A percentile compares a stretch with the other conserved stretches of the same genome.
These are phyloP conservation scores for Intellagama lesueurii DNA, from an alignment of 2,797 vertebrate species.

Conservation along the genomic window DNA sequence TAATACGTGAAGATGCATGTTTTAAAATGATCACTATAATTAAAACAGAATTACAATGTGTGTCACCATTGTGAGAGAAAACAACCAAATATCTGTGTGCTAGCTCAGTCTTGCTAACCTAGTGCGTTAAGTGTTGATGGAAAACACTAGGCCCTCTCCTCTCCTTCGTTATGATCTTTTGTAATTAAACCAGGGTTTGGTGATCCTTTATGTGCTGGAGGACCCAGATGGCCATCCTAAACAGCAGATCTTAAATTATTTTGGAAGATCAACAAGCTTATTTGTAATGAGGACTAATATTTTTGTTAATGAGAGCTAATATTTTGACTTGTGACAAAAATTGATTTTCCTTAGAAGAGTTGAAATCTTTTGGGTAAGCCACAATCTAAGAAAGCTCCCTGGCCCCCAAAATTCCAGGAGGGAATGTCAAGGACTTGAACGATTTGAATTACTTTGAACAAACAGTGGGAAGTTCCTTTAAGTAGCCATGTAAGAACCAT, in stretches of 20 bases:
- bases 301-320: not conserved
- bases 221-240: not conserved
- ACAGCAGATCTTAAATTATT: not conserved
- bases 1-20: not conserved
- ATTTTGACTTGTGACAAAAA: not conserved
- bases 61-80: not conserved
- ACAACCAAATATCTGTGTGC: not conserved
- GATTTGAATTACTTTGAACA: not conserved
- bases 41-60: not conserved
- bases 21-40: not conserved
- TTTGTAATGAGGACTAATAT: too few relatives aligned
- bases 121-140: not conserved
- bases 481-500: not conserved
- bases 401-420: not conserved
- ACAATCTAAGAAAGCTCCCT: not conserved
- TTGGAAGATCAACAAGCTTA: not conserved
- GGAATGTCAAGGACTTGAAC: not conserved
- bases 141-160: not conserved
- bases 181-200: not conserved
- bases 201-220: not conserved
- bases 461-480: not conserved
- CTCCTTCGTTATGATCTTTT: not conserved
- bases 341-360: not conserved
- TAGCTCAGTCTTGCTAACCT: not conserved
- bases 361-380: not conserved